A percentile compares a stretch with the other conserved stretches of the same genome.
These are phyloP conservation scores for Agonopterix subpropinquella DNA, from an alignment of 2,888 invertebrate genomes.

Conservation along the genomic window DNA sequence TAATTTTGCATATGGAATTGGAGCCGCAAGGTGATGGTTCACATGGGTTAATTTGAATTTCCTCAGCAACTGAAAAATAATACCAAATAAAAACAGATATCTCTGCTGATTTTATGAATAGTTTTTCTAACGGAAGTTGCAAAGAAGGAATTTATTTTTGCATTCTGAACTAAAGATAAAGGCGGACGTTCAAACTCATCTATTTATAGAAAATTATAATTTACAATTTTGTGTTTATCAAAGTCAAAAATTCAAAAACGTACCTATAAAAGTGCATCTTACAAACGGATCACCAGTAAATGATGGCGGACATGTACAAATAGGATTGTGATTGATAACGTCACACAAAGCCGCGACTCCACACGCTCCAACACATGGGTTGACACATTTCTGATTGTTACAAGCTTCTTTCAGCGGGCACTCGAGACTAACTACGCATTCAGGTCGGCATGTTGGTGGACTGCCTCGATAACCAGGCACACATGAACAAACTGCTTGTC, in stretches of 20 bases:
- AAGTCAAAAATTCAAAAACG: conserved; percentile 8
- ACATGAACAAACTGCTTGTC: conserved; percentile 84
- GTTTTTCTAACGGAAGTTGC: background rate
- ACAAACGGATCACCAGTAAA: conserved; percentile 88
- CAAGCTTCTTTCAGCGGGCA: conserved; percentile 83
- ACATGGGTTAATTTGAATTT: conserved; percentile 70
- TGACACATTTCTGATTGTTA: conserved; percentile 82
- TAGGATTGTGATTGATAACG: conserved; percentile 85
- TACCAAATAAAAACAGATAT: background rate
- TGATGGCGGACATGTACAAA: conserved; percentile 82
- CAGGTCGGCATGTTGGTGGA: conserved; percentile 86
- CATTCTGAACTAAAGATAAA: background rate
- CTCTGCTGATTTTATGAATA: background rate
- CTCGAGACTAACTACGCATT: conserved; percentile 84
- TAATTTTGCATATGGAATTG: conserved; percentile 81
- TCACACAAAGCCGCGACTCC: conserved; percentile 83
- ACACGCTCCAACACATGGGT: conserved; percentile 88
- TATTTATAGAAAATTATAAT: background rate
- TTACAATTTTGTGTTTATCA: background rate
- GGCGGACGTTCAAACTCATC: background rate
- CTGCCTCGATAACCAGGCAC: conserved; percentile 82
- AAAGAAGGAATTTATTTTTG: no score
- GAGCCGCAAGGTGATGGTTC: conserved; percentile 88
- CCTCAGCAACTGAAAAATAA: conserved; percentile 29
- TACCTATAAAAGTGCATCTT: conserved; percentile 75